These are phyloP conservation scores for Halictus quadricinctus DNA, from an alignment of 2,888 invertebrate species.

Conservation along the genomic window DNA sequence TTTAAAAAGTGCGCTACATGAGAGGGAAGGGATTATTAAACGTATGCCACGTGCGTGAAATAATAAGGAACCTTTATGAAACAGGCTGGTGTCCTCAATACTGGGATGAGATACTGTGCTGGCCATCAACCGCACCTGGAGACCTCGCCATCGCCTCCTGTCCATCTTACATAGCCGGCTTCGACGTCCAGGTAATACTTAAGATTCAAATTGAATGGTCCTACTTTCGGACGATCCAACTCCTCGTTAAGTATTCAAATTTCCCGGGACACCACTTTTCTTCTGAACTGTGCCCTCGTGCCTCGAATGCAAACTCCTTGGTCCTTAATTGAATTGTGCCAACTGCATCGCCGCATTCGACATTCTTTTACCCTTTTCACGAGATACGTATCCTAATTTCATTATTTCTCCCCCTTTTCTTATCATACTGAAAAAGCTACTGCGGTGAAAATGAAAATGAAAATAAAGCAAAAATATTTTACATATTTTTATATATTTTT, in stretches of 20 bases:
- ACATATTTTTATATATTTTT: too few relatives aligned
- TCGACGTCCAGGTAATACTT: slow-evolving; percentile 75
- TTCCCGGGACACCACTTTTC: not conserved
- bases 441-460: too few relatives aligned
- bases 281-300: not conserved
- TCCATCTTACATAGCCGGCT: slow-evolving; percentile 84
- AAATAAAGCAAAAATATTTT: too few relatives aligned
- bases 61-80: slow-evolving; percentile 16
- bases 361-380: not conserved
- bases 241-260: not conserved
- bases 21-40: not conserved
- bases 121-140: slow-evolving; percentile 84
- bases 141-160: slow-evolving; percentile 82
- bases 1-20: not conserved
- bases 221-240: not conserved
- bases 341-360: not conserved
- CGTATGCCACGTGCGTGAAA: not conserved
- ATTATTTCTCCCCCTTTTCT: not conserved
- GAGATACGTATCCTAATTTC: not conserved
- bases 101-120: slow-evolving; percentile 85
- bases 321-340: not conserved
- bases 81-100: slow-evolving; percentile 83
- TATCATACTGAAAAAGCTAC: too few relatives aligned
- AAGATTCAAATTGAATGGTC: not conserved
- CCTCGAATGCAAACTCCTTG: not conserved